Conservation (phyloP, 2,888 invertebrate species). For the Orthonevra nobilis region DNA sequence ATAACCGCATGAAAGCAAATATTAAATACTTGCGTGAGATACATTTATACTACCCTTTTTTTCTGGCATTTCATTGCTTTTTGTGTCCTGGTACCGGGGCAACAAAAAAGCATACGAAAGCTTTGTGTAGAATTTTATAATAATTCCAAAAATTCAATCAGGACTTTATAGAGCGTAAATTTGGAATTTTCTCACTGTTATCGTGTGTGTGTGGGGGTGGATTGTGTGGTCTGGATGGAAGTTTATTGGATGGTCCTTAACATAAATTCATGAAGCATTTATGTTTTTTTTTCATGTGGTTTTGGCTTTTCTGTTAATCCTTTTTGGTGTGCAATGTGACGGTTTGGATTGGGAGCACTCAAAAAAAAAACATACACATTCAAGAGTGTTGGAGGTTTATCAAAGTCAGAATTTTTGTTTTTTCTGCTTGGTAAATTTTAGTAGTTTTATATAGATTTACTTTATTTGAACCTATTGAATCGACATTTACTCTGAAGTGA, state of each 20-base stretch:
- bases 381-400: no score
- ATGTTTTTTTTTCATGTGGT: background rate
- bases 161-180: constrained; percentile 35
- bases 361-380: no score
- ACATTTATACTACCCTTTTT: background rate
- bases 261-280: constrained; percentile 18
- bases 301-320: background rate
- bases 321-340: no score
- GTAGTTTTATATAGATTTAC: no score
- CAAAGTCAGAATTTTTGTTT: no score
- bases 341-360: no score
- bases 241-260: constrained; percentile 1
- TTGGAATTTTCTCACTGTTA: background rate
- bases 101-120: background rate
- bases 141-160: constrained; percentile 34
- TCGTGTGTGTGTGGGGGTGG: background rate
- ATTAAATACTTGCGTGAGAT: constrained; percentile 5
- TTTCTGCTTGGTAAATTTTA: no score
- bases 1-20: constrained; percentile 8
- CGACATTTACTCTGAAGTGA: no score
- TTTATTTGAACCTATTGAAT: no score
- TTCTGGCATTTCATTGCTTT: background rate
- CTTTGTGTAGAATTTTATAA: constrained; percentile 15
- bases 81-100: background rate
- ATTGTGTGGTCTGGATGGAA: no score